Evolutionary conservation across 2,888 invertebrate genomes (phyloP).

Genomic region (Margaritifera margaritifera): DNA sequence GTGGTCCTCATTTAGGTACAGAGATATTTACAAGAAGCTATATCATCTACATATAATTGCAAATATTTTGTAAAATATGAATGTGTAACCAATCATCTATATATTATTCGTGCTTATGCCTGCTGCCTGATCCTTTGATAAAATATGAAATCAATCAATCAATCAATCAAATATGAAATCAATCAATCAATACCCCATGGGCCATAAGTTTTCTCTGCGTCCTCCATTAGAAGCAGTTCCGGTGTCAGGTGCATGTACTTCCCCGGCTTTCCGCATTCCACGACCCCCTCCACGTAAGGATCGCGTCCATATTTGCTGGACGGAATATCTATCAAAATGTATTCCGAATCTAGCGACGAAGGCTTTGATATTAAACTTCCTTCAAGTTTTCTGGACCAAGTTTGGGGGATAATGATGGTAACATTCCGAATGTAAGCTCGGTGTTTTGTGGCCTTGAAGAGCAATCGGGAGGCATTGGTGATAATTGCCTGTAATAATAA

Average conservation of each 20-base stretch:
- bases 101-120: too few species aligned
- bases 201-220: too few species aligned
- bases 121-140: too few species aligned
- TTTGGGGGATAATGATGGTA: conserved; percentile 77
- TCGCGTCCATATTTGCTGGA: conserved; percentile 61
- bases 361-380: conserved; percentile 4
- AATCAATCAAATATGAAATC: too few species aligned
- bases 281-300: conserved; percentile 49
- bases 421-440: conserved; percentile 75
- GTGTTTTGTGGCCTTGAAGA: conserved; percentile 77
- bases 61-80: too few species aligned
- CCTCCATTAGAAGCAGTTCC: conserved; percentile 36
- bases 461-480: conserved; percentile 77
- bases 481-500: conserved; percentile 74
- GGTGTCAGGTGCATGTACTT: conserved; percentile 53
- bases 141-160: too few species aligned
- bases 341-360: conserved; percentile 68
- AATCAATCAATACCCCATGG: too few species aligned
- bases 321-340: conserved; percentile 75
- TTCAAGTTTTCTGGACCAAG: conserved; percentile 75
- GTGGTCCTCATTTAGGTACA: too few species aligned
- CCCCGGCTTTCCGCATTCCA: conserved; percentile 48
- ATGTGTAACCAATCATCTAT: too few species aligned
- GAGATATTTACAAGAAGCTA: too few species aligned
- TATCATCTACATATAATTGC: too few species aligned